phyloP scores from a whole-genome alignment of 2,113 vertebrate genomes.

The Pygoscelis adeliae region DNA sequence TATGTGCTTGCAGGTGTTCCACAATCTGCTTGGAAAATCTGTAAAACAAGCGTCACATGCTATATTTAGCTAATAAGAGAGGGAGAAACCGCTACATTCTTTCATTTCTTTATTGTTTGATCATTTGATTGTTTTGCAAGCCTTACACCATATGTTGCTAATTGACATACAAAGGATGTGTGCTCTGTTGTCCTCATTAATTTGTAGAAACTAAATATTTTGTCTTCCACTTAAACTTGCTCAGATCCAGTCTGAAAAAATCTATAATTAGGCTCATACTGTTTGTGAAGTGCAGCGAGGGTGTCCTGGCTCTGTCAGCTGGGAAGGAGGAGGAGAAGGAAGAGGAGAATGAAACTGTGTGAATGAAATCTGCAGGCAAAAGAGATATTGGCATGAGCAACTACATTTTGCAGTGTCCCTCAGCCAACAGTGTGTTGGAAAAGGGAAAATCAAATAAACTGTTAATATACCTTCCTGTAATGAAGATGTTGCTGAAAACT shows the following conservation, averaged over 20 bases:
- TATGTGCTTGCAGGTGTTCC: slow-evolving; percentile 68
- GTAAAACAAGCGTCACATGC: neutral
- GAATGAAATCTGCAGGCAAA: slow-evolving; percentile 9
- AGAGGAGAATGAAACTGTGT: neutral
- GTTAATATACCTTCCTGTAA: neutral
- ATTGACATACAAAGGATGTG: slow-evolving; percentile 63
- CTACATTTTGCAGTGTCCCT: slow-evolving; percentile 23
- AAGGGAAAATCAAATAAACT: neutral
- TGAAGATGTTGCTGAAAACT: neutral
- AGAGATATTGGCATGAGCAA: neutral
- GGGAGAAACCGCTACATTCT: neutral
- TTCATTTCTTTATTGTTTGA: slow-evolving; percentile 59
- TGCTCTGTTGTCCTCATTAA: slow-evolving; percentile 58
- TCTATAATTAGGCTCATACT: slow-evolving; percentile 43
- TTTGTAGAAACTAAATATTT: slow-evolving; percentile 67
- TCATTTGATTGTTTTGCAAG: slow-evolving; percentile 56
- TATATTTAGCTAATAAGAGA: slow-evolving; percentile 6
- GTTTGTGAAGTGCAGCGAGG: slow-evolving; percentile 15
- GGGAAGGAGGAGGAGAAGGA: slow-evolving; percentile 26
- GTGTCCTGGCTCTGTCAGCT: neutral
- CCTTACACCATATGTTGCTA: slow-evolving; percentile 62
- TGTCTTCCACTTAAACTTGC: slow-evolving; percentile 35
- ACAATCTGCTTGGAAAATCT: slow-evolving; percentile 67
- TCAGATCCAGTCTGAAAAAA: slow-evolving; percentile 1
- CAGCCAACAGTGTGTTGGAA: neutral